These are phyloP conservation scores for Syrista parreyssii DNA, from an alignment of 2,888 invertebrate genomes.

Conservation along the genomic window DNA sequence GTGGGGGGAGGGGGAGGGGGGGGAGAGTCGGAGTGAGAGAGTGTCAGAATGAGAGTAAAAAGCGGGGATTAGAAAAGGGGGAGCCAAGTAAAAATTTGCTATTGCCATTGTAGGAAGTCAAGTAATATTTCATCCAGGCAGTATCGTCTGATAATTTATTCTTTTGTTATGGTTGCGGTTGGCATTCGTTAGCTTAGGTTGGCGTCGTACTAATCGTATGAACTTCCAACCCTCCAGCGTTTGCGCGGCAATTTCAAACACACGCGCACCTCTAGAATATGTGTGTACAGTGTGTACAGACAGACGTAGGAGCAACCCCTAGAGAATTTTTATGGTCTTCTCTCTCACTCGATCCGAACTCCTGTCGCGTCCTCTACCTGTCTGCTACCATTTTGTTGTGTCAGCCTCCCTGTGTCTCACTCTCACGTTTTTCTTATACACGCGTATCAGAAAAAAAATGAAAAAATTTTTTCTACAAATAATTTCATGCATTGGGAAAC, in stretches of 20 bases:
- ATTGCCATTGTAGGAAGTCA: conserved; percentile 32
- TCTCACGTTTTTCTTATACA: conserved; percentile 10
- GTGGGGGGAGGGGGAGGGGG: neutral
- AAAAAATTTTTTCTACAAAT: no score
- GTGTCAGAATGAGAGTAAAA: conserved; percentile 14
- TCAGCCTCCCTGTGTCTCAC: neutral
- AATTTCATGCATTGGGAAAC: no score
- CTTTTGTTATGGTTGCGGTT: conserved; percentile 31
- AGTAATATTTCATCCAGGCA: conserved; percentile 34
- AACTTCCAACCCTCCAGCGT: conserved; percentile 22
- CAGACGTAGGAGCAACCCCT: no score
- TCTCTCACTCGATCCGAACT: no score
- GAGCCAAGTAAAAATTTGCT: conserved; percentile 30
- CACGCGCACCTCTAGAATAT: no score
- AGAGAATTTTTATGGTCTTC: no score
- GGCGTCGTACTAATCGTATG: conserved; percentile 11
- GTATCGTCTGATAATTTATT: conserved; percentile 38
- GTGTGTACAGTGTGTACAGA: no score
- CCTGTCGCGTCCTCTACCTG: no score
- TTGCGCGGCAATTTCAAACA: no score
- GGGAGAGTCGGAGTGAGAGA: no score
- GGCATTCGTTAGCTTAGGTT: neutral
- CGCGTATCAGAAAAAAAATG: no score
- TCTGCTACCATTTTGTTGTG: no score
- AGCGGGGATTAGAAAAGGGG: conserved; percentile 11